Conservation (phyloP, 2,888 invertebrate species). For the Xestia xanthographa region DNA sequence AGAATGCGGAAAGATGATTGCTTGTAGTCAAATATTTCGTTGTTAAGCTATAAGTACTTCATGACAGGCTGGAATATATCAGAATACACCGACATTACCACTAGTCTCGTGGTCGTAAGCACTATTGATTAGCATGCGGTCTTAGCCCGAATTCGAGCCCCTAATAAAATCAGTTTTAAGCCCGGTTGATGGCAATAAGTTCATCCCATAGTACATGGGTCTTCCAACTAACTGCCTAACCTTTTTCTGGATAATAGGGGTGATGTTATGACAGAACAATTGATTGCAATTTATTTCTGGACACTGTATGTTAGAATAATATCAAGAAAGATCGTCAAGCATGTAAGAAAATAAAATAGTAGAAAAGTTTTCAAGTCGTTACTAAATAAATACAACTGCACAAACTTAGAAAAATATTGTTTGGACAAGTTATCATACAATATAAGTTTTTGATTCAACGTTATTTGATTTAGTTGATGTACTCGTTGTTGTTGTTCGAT, state of each 20-base stretch:
- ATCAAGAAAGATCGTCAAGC: neutral
- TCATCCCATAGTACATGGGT: neutral
- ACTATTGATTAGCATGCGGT: neutral
- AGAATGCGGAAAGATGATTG: neutral
- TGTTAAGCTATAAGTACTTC: no score
- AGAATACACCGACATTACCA: neutral
- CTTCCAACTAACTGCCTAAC: neutral
- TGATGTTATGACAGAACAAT: neutral
- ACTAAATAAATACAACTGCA: neutral
- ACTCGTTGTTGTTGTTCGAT: neutral
- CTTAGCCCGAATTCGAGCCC: neutral
- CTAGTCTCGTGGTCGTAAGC: no score
- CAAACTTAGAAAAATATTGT: slow-evolving; percentile 23
- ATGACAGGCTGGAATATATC: neutral
- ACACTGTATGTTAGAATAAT: neutral
- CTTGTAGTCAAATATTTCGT: neutral
- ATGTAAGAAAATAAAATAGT: slow-evolving; percentile 1
- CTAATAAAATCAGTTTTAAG: neutral
- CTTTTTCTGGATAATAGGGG: neutral
- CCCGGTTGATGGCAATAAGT: neutral
- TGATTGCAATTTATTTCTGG: neutral
- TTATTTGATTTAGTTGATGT: slow-evolving; percentile 33
- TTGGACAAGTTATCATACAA: slow-evolving; percentile 31
- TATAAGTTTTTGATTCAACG: slow-evolving; percentile 43
- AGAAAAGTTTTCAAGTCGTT: slow-evolving; percentile 13